Conservation (phyloP, 2,113 vertebrate species). For the Mungos mungo region DNA sequence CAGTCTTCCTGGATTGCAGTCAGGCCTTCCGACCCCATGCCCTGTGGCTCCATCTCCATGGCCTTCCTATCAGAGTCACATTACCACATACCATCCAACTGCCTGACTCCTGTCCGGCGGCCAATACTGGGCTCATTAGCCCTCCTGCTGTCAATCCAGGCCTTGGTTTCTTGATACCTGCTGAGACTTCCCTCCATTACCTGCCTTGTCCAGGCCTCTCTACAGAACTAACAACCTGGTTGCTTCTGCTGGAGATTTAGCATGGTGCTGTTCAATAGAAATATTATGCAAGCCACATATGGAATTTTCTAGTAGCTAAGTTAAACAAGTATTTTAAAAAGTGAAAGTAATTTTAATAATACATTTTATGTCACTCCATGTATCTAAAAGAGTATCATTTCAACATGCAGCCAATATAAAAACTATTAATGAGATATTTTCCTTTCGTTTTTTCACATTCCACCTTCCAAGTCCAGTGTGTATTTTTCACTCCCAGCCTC, state of each 20-base stretch:
- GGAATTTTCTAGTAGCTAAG: constrained; percentile 36
- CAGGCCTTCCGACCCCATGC: background rate
- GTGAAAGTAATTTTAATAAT: constrained; percentile 42
- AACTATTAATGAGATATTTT: background rate
- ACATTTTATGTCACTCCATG: constrained; percentile 25
- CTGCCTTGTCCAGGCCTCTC: background rate
- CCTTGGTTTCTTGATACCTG: background rate
- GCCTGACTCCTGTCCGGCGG: background rate
- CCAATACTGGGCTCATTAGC: background rate
- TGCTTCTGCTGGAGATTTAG: background rate
- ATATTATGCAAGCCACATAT: background rate
- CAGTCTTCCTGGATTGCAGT: background rate
- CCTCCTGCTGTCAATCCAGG: background rate
- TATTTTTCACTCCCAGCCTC: background rate
- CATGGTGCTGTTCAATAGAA: background rate
- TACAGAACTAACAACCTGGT: background rate
- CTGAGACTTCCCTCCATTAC: background rate
- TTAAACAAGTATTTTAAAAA: background rate
- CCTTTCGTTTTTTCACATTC: background rate
- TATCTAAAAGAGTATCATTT: constrained; percentile 40
- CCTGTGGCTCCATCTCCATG: background rate
- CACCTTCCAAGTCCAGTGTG: background rate
- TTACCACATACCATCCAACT: background rate
- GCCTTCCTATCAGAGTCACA: background rate
- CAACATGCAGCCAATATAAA: background rate